Conservation (phyloP, 2,797 vertebrate genomes). For the Phalanger gymnotis region DNA sequence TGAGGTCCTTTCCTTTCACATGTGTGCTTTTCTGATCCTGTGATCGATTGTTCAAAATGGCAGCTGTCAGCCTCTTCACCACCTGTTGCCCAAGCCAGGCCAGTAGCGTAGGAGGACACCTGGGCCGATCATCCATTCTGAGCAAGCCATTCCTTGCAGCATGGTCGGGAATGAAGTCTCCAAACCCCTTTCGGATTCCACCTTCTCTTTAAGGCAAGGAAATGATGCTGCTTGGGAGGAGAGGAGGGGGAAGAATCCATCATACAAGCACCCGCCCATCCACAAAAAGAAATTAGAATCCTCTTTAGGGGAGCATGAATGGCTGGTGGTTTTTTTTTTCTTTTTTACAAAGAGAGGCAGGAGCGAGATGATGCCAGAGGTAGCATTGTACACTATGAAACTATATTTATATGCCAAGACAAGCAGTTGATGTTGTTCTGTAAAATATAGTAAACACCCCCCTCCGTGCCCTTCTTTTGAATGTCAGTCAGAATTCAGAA, state of each 20-base stretch:
- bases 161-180: background rate
- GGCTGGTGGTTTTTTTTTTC: constrained; percentile 63
- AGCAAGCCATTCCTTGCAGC: background rate
- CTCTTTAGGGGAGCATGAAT: constrained; percentile 73
- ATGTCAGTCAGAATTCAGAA: constrained; percentile 88
- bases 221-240: background rate
- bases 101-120: background rate
- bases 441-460: constrained; percentile 84
- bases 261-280: constrained; percentile 6
- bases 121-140: background rate
- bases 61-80: background rate
- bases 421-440: constrained; percentile 83
- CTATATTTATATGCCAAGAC: constrained; percentile 83
- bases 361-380: constrained; percentile 69
- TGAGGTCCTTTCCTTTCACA: background rate
- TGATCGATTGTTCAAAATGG: background rate
- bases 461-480: constrained; percentile 82
- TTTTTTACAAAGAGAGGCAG: constrained; percentile 31
- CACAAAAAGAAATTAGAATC: constrained; percentile 74
- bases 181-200: too few relatives aligned
- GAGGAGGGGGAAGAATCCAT: background rate
- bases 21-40: background rate
- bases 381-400: constrained; percentile 81
- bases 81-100: background rate
- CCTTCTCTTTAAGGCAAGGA: background rate